Percentiles rank a stretch among this genome's conserved stretches.
These are phyloP conservation scores for Rattus rattus DNA, from an alignment of 2,113 vertebrate species.

Conservation along the genomic window DNA sequence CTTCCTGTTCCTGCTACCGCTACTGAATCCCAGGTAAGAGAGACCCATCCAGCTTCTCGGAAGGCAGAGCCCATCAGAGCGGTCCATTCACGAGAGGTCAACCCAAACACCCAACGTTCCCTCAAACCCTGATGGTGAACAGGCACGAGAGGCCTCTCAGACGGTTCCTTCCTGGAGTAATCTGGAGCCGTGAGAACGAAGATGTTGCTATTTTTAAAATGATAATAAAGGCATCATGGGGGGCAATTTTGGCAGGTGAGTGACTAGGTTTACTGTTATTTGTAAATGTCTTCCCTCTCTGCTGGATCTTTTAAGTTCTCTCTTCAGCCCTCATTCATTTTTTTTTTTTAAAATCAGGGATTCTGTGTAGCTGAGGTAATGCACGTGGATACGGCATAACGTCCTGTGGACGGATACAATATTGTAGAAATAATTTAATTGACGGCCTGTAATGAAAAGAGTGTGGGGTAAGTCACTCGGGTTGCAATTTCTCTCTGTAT, in stretches of 20 bases:
- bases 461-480: constrained; percentile 74
- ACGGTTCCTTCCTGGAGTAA: neutral
- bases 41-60: fast-evolving
- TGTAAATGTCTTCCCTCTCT: constrained; percentile 41
- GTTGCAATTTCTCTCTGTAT: constrained; percentile 81
- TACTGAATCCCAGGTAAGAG: neutral
- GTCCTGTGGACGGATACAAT: constrained; percentile 70
- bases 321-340: constrained; percentile 71
- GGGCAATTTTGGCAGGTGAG: neutral
- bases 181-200: constrained; percentile 37
- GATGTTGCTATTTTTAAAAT: constrained; percentile 31
- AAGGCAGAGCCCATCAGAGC: neutral
- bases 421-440: constrained; percentile 85
- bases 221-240: constrained; percentile 52
- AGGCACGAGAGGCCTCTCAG: neutral
- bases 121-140: neutral
- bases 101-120: neutral
- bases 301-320: neutral
- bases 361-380: constrained; percentile 78
- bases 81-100: neutral
- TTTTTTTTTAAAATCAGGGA: constrained; percentile 48
- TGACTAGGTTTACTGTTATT: neutral
- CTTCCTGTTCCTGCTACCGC: neutral
- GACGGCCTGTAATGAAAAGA: constrained; percentile 83
- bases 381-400: constrained; percentile 77